Conservation (phyloP, 2,113 vertebrate genomes). For the Cynocephalus volans region DNA sequence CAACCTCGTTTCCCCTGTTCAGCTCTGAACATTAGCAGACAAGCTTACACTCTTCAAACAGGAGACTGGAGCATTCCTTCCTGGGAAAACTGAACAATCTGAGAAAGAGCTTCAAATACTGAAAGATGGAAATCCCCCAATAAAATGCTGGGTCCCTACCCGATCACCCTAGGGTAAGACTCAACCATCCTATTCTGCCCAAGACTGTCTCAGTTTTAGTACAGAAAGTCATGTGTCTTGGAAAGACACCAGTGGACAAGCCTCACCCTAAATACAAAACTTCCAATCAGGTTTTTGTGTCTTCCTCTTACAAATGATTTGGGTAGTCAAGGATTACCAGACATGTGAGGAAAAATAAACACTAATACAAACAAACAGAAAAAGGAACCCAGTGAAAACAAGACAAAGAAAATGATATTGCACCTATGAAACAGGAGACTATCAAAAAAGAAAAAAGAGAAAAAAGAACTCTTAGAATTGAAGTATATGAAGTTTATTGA, state of each 20-base stretch:
- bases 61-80: neutral
- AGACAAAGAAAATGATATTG: neutral
- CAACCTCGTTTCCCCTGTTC: neutral
- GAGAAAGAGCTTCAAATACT: neutral
- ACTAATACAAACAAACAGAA: constrained; percentile 5
- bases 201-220: neutral
- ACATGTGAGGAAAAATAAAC: neutral
- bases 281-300: neutral
- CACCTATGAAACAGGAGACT: neutral
- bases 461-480: neutral
- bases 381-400: constrained; percentile 16
- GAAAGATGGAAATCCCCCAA: neutral
- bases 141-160: neutral
- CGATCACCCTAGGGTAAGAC: neutral
- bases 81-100: neutral
- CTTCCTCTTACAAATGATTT: constrained; percentile 27
- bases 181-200: neutral
- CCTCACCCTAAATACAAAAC: neutral
- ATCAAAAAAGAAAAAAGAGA: neutral
- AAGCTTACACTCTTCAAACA: neutral
- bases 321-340: neutral
- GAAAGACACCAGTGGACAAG: neutral
- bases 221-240: neutral
- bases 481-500: neutral
- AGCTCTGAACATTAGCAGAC: neutral